A percentile compares a stretch with the other conserved stretches of the same genome.
These are phyloP conservation scores for Ectropis grisescens DNA, from an alignment of 1,140 invertebrate species.

Conservation along the genomic window DNA sequence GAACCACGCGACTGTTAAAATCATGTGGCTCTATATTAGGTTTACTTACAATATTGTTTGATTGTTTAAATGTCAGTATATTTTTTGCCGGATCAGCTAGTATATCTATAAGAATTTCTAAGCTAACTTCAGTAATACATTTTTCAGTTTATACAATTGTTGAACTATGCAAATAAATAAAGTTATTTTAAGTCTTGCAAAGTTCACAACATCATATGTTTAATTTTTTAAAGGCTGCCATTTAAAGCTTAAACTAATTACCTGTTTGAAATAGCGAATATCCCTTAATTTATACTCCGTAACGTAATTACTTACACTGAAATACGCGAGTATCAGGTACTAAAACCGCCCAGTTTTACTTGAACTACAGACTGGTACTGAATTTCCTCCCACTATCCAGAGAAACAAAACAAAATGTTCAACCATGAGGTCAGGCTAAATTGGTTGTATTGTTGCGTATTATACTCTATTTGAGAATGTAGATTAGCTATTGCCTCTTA, in stretches of 20 bases:
- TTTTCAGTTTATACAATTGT: not conserved
- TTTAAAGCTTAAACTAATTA: constrained; percentile 54
- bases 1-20: too few relatives aligned
- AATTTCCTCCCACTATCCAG: not conserved
- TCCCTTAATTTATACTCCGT: constrained; percentile 50
- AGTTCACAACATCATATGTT: too few relatives aligned
- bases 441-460: constrained; percentile 29
- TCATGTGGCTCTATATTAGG: too few relatives aligned
- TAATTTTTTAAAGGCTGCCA: too few relatives aligned
- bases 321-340: constrained; percentile 27
- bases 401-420: constrained; percentile 5
- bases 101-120: too few relatives aligned
- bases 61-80: too few relatives aligned
- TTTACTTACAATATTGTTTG: too few relatives aligned
- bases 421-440: constrained; percentile 23
- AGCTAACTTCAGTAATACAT: too few relatives aligned
- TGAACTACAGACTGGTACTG: constrained; percentile 13
- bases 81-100: too few relatives aligned
- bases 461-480: constrained; percentile 55
- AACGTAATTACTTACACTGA: constrained; percentile 59
- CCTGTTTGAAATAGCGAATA: constrained; percentile 40
- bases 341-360: constrained; percentile 24
- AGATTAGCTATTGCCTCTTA: constrained; percentile 59
- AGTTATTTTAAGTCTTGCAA: too few relatives aligned
- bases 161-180: constrained; percentile 38